Evolutionary conservation across 2,888 invertebrate species (phyloP), one percentile per base, ranked within the genome.

Genomic region (Calameuta pallipes): DNA sequence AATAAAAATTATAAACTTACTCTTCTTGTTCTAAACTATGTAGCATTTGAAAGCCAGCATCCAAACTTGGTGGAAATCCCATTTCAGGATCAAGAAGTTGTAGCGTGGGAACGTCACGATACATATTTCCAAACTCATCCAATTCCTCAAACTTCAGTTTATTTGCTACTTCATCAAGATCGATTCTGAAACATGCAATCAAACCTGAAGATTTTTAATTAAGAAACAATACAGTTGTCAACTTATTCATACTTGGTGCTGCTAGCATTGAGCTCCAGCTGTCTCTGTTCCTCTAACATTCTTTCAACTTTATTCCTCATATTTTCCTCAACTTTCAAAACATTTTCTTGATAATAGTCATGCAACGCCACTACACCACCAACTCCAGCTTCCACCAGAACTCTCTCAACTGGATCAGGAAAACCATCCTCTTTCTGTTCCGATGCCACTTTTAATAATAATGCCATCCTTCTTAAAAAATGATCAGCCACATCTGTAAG

Each of bases 1-100:
- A 56, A 23, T 23, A 56, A 56, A 56, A 23, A 23, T 56, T 56
- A 23, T 23, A 69, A 79, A 82, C 88, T 88, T 88, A 92, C 90
- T 92, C 90, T 81, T 94, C 94, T 84, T 94, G 94, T 85, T 94
- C 94, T 76, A 94, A 90, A 81, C 93, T 94, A 76, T 94, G 94
- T 79, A 94, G 91, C 94, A 94, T 94, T 90, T 94, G 94, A 86
- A 94, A 94, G 1, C 94, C 94, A 56, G 94, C 94, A 85, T 94
- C 94, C 56, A 94, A 90, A 13, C 94, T 94, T 0, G 94, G 94
- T 3, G 91, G 90, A 80, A 91, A 91, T 13, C 91, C 91, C 84
- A 90, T 89, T 75, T 91, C 91, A 31, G 91, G 91, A 86, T 91
- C 91, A 31, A 91, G 87, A 73, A 91, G 80, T 79, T 91, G 91